Evolutionary conservation across 1,140 invertebrate species (phyloP).

Genomic region (Ostrea denselamellosa): DNA sequence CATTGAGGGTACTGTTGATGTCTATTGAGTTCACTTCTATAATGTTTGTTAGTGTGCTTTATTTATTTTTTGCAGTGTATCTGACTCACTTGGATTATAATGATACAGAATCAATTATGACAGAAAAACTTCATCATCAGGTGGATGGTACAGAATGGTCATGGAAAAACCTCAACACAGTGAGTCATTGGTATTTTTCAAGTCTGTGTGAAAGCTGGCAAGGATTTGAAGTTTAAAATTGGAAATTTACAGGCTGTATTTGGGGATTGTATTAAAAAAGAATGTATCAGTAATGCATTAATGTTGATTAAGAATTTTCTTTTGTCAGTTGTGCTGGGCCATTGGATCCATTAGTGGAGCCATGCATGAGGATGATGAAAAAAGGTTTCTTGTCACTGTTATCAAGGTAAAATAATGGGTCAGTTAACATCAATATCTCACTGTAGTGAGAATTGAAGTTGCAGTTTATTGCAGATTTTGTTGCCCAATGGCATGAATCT

Average conservation of each 20-base stretch:
- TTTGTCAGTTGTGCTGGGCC: slow-evolving; percentile 95
- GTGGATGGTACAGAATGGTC: slow-evolving; percentile 99
- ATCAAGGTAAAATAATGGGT: slow-evolving; percentile 85
- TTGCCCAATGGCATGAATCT: too few species aligned
- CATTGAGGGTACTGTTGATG: background rate
- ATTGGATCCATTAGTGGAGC: slow-evolving; percentile 99
- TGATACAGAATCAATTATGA: slow-evolving; percentile 99
- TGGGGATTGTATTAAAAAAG: too few species aligned
- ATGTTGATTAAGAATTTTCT: background rate
- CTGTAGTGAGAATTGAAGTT: too few species aligned
- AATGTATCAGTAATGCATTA: background rate
- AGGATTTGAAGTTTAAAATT: too few species aligned
- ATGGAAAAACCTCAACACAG: slow-evolving; percentile 99
- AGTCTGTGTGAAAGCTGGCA: too few species aligned
- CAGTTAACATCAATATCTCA: too few species aligned
- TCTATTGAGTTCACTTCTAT: background rate
- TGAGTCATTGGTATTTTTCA: slow-evolving; percentile 73
- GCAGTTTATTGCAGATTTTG: too few species aligned
- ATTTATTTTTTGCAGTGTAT: slow-evolving; percentile 85
- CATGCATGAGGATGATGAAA: slow-evolving; percentile 99
- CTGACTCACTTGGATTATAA: slow-evolving; percentile 98
- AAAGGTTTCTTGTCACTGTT: slow-evolving; percentile 98
- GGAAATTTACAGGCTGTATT: too few species aligned
- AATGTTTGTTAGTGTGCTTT: background rate
- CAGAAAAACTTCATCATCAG: slow-evolving; percentile 98